These are phyloP conservation scores for Oreochromis spilurus DNA, from an alignment of 2,113 vertebrate species.

Conservation along the genomic window DNA sequence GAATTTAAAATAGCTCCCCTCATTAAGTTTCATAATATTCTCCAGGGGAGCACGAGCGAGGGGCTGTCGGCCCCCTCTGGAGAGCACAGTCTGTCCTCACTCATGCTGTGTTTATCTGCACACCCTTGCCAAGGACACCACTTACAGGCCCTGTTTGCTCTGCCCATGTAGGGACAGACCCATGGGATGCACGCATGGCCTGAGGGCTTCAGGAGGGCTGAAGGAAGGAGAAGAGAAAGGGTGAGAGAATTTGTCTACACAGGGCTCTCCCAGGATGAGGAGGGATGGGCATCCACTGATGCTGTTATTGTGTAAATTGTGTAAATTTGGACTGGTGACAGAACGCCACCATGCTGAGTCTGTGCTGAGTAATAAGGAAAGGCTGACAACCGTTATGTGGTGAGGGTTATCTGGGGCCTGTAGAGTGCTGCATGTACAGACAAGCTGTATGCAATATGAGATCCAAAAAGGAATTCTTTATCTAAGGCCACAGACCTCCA, in stretches of 20 bases:
- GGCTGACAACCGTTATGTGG: not conserved
- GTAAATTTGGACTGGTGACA: constrained; percentile 6
- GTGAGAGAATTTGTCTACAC: not conserved
- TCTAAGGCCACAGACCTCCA: not conserved
- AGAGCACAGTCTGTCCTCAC: constrained; percentile 51
- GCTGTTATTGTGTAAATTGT: not conserved
- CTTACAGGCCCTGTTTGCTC: constrained; percentile 40
- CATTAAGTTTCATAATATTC: constrained; percentile 42
- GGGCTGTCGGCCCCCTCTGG: not conserved
- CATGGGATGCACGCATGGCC: not conserved
- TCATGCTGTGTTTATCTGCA: constrained; percentile 38
- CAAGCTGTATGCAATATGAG: constrained; percentile 32
- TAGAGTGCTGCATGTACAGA: not conserved
- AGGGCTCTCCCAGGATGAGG: not conserved
- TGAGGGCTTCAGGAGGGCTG: not conserved
- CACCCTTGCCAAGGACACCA: constrained; percentile 58
- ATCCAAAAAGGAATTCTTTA: constrained; percentile 6
- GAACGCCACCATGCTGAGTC: not conserved
- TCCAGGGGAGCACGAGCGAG: constrained; percentile 13
- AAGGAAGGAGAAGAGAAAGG: not conserved
- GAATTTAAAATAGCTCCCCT: constrained; percentile 50
- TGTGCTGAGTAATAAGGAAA: constrained; percentile 33
- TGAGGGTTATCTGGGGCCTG: constrained; percentile 20
- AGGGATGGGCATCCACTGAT: not conserved
- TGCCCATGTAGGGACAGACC: constrained; percentile 60